These are phyloP conservation scores for Protobothrops mucrosquamatus DNA, from an alignment of 2,113 vertebrate genomes.

Conservation along the genomic window DNA sequence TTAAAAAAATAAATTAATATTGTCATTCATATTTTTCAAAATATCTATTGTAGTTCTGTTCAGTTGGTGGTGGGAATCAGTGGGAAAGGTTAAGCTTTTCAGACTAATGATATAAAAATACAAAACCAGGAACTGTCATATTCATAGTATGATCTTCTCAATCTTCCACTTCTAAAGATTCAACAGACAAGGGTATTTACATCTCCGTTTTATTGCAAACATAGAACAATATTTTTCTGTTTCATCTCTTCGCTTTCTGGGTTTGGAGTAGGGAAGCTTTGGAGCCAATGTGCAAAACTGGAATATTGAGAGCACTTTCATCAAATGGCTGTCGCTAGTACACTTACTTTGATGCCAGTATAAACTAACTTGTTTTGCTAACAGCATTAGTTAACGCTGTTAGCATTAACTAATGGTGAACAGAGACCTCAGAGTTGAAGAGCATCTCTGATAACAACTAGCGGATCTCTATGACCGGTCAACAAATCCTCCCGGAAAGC, in stretches of 20 bases:
- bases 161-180: neutral
- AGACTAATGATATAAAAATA: neutral
- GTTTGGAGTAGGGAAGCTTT: neutral
- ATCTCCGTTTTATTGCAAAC: neutral
- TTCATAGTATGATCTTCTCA: neutral
- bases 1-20: neutral
- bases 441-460: neutral
- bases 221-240: neutral
- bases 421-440: neutral
- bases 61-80: neutral
- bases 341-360: neutral
- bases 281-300: neutral
- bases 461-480: neutral
- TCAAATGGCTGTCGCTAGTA: neutral
- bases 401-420: neutral
- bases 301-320: neutral
- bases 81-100: neutral
- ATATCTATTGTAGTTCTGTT: neutral
- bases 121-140: neutral
- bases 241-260: neutral
- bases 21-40: neutral
- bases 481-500: neutral
- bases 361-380: neutral
- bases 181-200: neutral
- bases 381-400: neutral